Evolutionary conservation across 2,113 vertebrate species (phyloP).

Genomic region (Varanus komodoensis): DNA sequence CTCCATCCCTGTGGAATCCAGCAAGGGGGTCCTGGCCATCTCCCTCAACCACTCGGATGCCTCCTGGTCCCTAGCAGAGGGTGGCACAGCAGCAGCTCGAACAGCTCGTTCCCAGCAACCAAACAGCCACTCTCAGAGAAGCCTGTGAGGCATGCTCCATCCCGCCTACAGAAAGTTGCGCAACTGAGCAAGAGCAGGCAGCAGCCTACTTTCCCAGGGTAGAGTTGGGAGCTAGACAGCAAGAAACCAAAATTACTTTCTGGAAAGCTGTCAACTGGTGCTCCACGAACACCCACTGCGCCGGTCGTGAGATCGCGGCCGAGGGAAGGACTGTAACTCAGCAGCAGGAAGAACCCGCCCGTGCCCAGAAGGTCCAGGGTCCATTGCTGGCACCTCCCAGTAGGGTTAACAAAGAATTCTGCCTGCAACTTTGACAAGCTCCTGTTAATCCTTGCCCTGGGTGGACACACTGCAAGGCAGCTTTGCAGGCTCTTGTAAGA

Average conservation of each 20-base stretch:
- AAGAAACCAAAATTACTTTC: background rate
- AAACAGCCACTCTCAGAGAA: background rate
- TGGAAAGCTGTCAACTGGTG: too few species aligned
- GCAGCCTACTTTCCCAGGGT: background rate
- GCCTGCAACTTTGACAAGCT: too few species aligned
- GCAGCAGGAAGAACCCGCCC: too few species aligned
- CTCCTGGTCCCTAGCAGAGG: background rate
- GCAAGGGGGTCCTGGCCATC: background rate
- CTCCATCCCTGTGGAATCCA: too few species aligned
- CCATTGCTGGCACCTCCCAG: too few species aligned
- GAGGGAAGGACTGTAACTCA: too few species aligned
- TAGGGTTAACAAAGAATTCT: too few species aligned
- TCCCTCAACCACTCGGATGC: background rate
- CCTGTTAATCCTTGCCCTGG: too few species aligned
- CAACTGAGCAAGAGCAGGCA: background rate
- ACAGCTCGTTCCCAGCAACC: background rate
- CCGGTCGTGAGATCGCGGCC: too few species aligned
- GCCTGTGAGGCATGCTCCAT: background rate
- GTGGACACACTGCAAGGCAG: too few species aligned
- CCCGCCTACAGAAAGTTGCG: background rate
- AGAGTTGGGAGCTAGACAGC: background rate
- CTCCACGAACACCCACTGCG: background rate
- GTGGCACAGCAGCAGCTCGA: background rate
- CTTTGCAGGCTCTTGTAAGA: too few species aligned
- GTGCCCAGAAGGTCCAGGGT: too few species aligned